Evolutionary conservation across 2,888 invertebrate genomes (phyloP), one percentile per base, ranked within the genome.

Genomic region (Latrodectus hesperus): DNA sequence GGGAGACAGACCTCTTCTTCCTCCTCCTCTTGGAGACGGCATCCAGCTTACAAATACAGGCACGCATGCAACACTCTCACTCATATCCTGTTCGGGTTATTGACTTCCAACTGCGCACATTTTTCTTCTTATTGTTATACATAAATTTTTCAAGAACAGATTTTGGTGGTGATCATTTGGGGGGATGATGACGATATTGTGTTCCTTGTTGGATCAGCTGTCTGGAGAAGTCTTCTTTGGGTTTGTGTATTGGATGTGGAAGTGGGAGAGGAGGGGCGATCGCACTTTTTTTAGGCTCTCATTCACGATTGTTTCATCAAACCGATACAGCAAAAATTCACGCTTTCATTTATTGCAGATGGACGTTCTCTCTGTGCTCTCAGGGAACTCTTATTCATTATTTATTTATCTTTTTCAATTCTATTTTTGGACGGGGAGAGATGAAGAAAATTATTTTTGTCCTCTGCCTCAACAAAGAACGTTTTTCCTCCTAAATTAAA

Each of bases 81-180:
- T 60, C 75, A 64, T 71, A 87, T 87, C 86, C 86, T 87, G 86
- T 87, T 81, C 64, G 53, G 81, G 86, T 87, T 87, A 87, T 81
- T 87, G 86, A 87, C 86, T 72, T 51, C 65, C 16, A 51, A 55
- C 17, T 53, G 51, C 22, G 68, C 76, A n/a, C 60, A 60, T 60
- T 60, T 76, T 81, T 80, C 81, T 81, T 87, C 72, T 82, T 81
- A 87, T 77, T 87, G 81, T 87, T 76, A 76, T 76, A 71, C 73
- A 60, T 60, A 60, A 16, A 60, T 60, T 16, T 60, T 87, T 87
- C 86, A 87, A 87, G 86, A 81, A 82, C 81, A 81, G 77, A 84
- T 84, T 78, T 83, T 77, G 10, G 60, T 55, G 65, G 72, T 53
- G 74, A 75, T 77, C 72, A 75, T 78, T 73, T 71, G 51, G n/a